Evolutionary conservation across 1,140 invertebrate species (phyloP).

Genomic region (Physella acuta): DNA sequence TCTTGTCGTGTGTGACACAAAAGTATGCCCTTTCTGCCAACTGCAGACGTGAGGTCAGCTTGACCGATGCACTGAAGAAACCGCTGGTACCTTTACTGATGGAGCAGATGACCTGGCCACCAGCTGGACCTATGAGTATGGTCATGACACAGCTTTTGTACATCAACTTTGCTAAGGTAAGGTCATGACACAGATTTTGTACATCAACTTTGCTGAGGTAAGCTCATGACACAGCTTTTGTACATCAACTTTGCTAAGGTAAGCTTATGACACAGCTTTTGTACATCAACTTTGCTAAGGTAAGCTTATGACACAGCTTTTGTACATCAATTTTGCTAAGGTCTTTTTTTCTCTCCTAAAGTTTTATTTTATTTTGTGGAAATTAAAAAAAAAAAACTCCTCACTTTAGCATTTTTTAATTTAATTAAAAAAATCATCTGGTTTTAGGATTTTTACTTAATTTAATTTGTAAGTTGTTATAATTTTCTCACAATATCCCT

Average conservation of each 20-base stretch:
- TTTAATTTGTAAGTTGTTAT: too few relatives aligned
- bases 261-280: constrained; percentile 52
- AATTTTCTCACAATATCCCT: too few relatives aligned
- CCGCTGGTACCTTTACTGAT: constrained; percentile 53
- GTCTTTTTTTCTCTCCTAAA: not conserved
- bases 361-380: not conserved
- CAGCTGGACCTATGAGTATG: constrained; percentile 55
- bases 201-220: not conserved
- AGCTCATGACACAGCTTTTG: not conserved
- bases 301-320: not conserved
- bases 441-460: too few relatives aligned
- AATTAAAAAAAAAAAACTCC: not conserved
- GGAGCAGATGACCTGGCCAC: constrained; percentile 54
- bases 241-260: constrained; percentile 12
- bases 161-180: constrained; percentile 40
- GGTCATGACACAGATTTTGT: not conserved
- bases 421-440: too few relatives aligned
- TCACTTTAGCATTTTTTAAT: not conserved
- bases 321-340: not conserved
- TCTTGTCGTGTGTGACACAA: constrained; percentile 51
- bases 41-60: constrained; percentile 52
- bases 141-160: constrained; percentile 49
- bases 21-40: constrained; percentile 56
- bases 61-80: constrained; percentile 53
- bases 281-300: constrained; percentile 44